phyloP scores from a whole-genome alignment of 1,140 invertebrate genomes.

The Zaprionus capensis region DNA sequence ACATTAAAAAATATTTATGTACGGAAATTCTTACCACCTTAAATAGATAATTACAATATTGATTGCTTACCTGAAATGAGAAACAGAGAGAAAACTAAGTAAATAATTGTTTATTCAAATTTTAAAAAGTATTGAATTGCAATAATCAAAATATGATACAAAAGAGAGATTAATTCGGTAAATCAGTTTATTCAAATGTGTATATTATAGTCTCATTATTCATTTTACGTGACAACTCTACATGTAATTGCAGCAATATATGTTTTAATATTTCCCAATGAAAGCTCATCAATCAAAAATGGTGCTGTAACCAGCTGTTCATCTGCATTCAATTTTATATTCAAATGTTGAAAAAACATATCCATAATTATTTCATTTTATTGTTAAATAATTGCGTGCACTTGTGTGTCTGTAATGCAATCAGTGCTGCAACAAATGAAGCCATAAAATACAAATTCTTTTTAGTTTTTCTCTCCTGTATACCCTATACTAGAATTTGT shows the following conservation, averaged over 20 bases:
- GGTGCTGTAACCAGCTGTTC: conserved; percentile 23
- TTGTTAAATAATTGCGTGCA: conserved; percentile 1
- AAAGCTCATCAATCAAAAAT: neutral
- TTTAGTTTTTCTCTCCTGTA: neutral
- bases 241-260: neutral
- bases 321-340: conserved; percentile 37
- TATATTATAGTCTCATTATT: neutral
- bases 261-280: neutral
- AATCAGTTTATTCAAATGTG: neutral
- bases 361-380: neutral
- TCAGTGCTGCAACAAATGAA: neutral
- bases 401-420: neutral
- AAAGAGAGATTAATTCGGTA: neutral
- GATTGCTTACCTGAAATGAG: conserved; percentile 15
- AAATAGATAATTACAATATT: neutral
- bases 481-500: neutral
- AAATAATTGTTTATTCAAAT: neutral
- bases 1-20: neutral
- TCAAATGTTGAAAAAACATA: conserved; percentile 9
- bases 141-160: neutral
- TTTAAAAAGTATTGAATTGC: neutral
- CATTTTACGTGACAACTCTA: neutral
- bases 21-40: conserved; percentile 11
- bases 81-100: conserved; percentile 7
- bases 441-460: too few species aligned